Evolutionary conservation across 2,888 invertebrate genomes (phyloP).

Genomic region (Megaustenia siamemsis): DNA sequence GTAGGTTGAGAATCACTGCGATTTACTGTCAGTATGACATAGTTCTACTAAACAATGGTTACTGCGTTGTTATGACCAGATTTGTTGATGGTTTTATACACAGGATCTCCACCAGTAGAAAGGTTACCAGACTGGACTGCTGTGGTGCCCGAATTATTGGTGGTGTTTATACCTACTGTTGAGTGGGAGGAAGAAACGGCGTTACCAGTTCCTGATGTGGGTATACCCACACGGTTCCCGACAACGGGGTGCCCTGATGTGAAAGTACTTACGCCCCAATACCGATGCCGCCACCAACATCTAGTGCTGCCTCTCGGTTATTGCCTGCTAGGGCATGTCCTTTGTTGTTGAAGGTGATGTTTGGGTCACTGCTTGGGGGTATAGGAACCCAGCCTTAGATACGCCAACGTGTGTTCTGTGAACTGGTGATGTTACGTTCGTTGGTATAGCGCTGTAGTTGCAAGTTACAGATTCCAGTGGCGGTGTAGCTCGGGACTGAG

Average conservation of each 20-base stretch:
- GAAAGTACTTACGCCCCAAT: slow-evolving; percentile 29
- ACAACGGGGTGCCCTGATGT: not conserved
- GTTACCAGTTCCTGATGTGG: not conserved
- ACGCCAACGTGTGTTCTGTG: slow-evolving; percentile 62
- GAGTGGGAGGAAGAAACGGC: no score
- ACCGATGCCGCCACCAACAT: not conserved
- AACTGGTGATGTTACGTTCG: slow-evolving; percentile 71
- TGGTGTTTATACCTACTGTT: not conserved
- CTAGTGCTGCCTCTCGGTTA: slow-evolving; percentile 14
- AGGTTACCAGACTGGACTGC: not conserved
- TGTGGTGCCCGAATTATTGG: slow-evolving; percentile 1
- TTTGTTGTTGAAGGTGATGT: slow-evolving; percentile 55
- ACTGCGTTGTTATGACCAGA: slow-evolving; percentile 67
- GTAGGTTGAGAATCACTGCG: no score
- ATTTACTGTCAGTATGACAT: no score
- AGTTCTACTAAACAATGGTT: slow-evolving; percentile 71
- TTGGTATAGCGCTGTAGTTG: slow-evolving; percentile 72
- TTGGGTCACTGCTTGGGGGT: slow-evolving; percentile 51
- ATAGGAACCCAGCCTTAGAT: slow-evolving; percentile 33
- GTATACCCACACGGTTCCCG: not conserved
- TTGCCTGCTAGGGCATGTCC: not conserved
- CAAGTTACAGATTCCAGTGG: slow-evolving; percentile 55
- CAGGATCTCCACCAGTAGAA: slow-evolving; percentile 53
- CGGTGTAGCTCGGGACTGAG: slow-evolving; percentile 41
- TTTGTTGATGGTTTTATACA: slow-evolving; percentile 61